Evolutionary conservation across 2,888 invertebrate genomes (phyloP).

Genomic region (Lasioglossum morio): DNA sequence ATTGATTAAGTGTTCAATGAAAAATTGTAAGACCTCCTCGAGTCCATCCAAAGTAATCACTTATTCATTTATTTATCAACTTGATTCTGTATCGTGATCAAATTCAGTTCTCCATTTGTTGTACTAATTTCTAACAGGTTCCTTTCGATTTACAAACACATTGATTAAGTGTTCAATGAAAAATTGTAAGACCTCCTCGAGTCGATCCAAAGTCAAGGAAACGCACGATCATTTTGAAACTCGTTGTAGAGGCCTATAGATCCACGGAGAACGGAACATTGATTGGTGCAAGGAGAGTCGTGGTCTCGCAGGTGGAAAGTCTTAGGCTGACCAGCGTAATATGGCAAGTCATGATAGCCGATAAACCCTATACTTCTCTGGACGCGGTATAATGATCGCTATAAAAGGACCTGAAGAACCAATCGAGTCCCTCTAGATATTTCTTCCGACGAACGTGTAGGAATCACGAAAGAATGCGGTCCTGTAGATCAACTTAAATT

Average conservation of each 20-base stretch:
- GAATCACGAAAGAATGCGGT: constrained; percentile 15
- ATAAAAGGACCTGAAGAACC: constrained; percentile 52
- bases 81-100: neutral
- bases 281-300: constrained; percentile 54
- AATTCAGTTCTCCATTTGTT: neutral
- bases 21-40: too few species aligned
- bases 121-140: neutral
- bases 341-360: constrained; percentile 69
- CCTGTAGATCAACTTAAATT: constrained; percentile 13
- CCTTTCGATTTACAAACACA: neutral
- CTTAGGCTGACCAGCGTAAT: constrained; percentile 48
- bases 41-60: too few species aligned
- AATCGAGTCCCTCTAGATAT: constrained; percentile 35
- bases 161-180: neutral
- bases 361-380: constrained; percentile 59
- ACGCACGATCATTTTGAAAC: constrained; percentile 21
- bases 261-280: constrained; percentile 51
- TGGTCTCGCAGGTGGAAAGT: constrained; percentile 67
- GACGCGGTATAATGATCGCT: constrained; percentile 60
- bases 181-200: neutral
- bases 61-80: too few species aligned
- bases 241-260: constrained; percentile 12
- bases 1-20: too few species aligned
- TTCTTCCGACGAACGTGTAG: constrained; percentile 29
- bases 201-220: neutral